Evolutionary conservation across 1,140 invertebrate genomes (phyloP).

Genomic region (Pogonomyrmex californicus): DNA sequence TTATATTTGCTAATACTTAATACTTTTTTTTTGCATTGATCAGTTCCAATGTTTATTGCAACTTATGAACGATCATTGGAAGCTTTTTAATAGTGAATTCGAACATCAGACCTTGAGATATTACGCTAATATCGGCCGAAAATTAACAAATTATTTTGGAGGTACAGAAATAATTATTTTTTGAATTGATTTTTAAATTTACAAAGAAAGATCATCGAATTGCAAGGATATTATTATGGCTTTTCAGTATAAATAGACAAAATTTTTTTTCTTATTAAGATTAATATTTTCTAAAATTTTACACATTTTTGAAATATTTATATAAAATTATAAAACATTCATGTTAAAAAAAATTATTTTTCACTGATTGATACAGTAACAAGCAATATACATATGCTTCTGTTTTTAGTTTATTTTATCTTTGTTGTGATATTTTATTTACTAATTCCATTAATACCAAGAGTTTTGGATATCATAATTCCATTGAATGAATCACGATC

Average conservation of each 20-base stretch:
- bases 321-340: not conserved
- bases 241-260: not conserved
- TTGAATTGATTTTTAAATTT: not conserved
- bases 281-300: not conserved
- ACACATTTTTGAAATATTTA: not conserved
- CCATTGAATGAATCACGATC: conserved; percentile 63
- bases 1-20: not conserved
- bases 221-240: not conserved
- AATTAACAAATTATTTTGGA: conserved; percentile 26
- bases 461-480: conserved; percentile 40
- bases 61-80: conserved; percentile 34
- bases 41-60: conserved; percentile 11
- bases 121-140: conserved; percentile 13
- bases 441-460: conserved; percentile 46
- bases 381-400: not conserved
- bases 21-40: not conserved
- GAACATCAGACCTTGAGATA: conserved; percentile 23
- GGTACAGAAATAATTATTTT: not conserved
- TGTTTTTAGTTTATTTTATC: conserved; percentile 15
- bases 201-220: not conserved
- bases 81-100: not conserved
- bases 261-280: not conserved
- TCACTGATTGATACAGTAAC: not conserved
- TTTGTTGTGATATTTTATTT: not conserved
- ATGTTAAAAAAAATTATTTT: not conserved